Conservation (phyloP, 2,113 vertebrate genomes). For the Semicossyphus pulcher region DNA sequence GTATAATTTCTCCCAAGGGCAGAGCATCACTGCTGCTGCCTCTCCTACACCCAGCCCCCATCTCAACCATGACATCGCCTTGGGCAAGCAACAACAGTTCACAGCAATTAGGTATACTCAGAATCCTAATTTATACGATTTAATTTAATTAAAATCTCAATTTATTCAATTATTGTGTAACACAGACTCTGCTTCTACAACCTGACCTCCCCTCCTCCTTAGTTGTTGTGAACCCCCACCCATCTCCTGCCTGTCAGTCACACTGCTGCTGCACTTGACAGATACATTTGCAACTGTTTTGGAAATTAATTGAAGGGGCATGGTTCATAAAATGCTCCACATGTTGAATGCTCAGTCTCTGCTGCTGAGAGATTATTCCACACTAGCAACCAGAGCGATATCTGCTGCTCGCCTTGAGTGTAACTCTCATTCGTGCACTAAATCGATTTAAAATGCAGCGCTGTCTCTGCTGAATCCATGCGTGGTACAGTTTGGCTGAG, state of each 20-base stretch:
- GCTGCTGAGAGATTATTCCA: constrained; percentile 55
- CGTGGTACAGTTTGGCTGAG: neutral
- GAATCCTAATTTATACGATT: constrained; percentile 71
- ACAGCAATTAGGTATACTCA: constrained; percentile 64
- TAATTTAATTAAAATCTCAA: constrained; percentile 63
- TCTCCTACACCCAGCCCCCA: constrained; percentile 39
- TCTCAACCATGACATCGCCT: constrained; percentile 27
- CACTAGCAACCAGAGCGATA: constrained; percentile 27
- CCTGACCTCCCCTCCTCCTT: constrained; percentile 12
- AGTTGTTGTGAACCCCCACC: constrained; percentile 26
- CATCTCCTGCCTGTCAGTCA: constrained; percentile 42
- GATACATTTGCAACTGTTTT: constrained; percentile 52
- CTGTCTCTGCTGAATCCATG: constrained; percentile 24
- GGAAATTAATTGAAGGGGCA: constrained; percentile 39
- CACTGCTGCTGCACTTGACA: constrained; percentile 40
- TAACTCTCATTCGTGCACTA: constrained; percentile 11
- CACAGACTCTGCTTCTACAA: constrained; percentile 22
- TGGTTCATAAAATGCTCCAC: constrained; percentile 44
- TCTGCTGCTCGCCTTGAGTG: constrained; percentile 27
- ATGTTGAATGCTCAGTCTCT: constrained; percentile 58
- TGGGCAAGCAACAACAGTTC: constrained; percentile 48
- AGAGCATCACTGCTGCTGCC: neutral
- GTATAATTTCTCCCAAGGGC: constrained; percentile 38
- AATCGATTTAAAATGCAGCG: constrained; percentile 34
- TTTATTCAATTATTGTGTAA: constrained; percentile 67